Percentiles rank a stretch among this genome's conserved stretches.
These are phyloP conservation scores for Carterocephalus palaemon DNA, from an alignment of 2,888 invertebrate species.

Conservation along the genomic window DNA sequence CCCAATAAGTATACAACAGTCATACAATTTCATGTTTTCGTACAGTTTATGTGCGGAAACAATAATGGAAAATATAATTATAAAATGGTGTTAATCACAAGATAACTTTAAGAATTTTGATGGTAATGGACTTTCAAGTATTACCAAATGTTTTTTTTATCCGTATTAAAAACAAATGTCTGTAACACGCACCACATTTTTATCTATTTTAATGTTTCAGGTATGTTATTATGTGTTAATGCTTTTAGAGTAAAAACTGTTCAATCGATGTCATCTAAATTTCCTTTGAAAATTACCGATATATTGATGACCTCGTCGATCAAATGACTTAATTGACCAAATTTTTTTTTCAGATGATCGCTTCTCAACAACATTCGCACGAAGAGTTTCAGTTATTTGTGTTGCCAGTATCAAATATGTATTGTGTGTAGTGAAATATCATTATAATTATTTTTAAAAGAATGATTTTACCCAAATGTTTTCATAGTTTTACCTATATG, in stretches of 20 bases:
- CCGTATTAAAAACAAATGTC: not conserved
- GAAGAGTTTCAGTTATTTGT: constrained; percentile 22
- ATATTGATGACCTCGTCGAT: constrained; percentile 40
- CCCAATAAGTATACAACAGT: constrained; percentile 27
- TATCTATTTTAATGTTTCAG: constrained; percentile 5
- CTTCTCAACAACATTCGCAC: constrained; percentile 20
- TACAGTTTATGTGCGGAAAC: not conserved
- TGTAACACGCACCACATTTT: constrained; percentile 3
- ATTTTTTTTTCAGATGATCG: constrained; percentile 32
- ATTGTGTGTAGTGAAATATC: constrained; percentile 16
- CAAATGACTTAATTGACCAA: constrained; percentile 45
- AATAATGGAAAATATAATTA: too few relatives aligned
- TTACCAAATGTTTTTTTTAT: too few relatives aligned
- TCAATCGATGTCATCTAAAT: constrained; percentile 15
- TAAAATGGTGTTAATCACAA: too few relatives aligned
- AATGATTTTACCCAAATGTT: constrained; percentile 11
- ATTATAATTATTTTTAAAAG: constrained; percentile 18
- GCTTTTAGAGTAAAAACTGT: constrained; percentile 13
- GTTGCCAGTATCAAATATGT: constrained; percentile 34
- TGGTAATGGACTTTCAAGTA: too few relatives aligned
- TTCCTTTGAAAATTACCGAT: constrained; percentile 33
- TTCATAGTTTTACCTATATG: constrained; percentile 25
- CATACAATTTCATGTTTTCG: constrained; percentile 2
- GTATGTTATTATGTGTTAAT: too few relatives aligned
- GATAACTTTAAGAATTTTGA: too few relatives aligned